phyloP scores from a whole-genome alignment of 2,113 vertebrate species.

The Grammomys dolichurus region DNA sequence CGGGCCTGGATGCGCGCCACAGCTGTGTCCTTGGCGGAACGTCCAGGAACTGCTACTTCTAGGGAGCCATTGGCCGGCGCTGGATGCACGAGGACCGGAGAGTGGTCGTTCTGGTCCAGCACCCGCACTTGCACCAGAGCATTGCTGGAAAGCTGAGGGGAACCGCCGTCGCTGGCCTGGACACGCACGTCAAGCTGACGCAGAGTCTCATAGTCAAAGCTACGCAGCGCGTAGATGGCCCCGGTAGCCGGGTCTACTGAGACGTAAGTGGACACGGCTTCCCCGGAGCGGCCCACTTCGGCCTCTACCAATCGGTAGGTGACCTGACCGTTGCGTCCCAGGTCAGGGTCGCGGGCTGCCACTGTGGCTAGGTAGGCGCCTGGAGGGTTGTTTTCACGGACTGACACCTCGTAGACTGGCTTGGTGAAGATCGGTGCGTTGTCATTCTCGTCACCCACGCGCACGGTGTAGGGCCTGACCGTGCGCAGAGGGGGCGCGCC shows the following conservation, averaged over 20 bases:
- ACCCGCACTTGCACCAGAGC: slow-evolving; percentile 93
- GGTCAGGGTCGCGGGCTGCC: slow-evolving; percentile 91
- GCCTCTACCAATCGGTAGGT: slow-evolving; percentile 93
- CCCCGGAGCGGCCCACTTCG: slow-evolving; percentile 88
- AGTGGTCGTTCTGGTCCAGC: slow-evolving; percentile 97
- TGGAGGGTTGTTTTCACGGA: slow-evolving; percentile 93
- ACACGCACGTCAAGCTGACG: slow-evolving; percentile 93
- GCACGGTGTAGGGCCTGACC: slow-evolving; percentile 90
- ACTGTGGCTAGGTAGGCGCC: slow-evolving; percentile 94
- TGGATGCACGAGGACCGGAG: slow-evolving; percentile 92
- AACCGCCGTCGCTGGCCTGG: slow-evolving; percentile 94
- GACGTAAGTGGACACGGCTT: slow-evolving; percentile 93
- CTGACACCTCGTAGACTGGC: slow-evolving; percentile 91
- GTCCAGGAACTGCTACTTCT: slow-evolving; percentile 93
- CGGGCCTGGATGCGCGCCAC: slow-evolving; percentile 94
- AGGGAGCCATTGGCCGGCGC: slow-evolving; percentile 92
- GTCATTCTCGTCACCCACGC: slow-evolving; percentile 95
- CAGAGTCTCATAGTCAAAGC: slow-evolving; percentile 96
- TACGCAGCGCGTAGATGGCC: slow-evolving; percentile 94
- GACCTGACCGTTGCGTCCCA: slow-evolving; percentile 93
- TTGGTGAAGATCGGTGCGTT: slow-evolving; percentile 92
- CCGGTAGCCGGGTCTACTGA: slow-evolving; percentile 94
- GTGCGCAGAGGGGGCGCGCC: slow-evolving; percentile 92
- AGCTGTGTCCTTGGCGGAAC: slow-evolving; percentile 91
- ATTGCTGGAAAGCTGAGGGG: slow-evolving; percentile 94